Conservation (phyloP, 2,888 invertebrate species). For the Drosophila paracracens region DNA sequence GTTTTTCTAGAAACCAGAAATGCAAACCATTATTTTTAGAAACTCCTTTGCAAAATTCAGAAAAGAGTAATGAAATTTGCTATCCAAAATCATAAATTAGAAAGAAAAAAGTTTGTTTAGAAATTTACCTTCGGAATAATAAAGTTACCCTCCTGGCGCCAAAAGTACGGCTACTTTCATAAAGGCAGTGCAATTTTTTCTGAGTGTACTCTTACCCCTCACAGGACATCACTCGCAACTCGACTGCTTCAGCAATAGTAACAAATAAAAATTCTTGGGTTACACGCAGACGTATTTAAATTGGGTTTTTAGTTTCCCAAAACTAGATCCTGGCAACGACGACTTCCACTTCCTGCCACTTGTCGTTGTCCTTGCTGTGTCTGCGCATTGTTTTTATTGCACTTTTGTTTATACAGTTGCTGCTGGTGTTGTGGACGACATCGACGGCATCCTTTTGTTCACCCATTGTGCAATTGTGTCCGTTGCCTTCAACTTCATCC, state of each 20-base stretch:
- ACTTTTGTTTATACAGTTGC: slow-evolving; percentile 62
- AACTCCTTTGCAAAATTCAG: too few species aligned
- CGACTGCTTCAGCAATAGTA: slow-evolving; percentile 13
- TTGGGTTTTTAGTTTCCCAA: slow-evolving; percentile 55
- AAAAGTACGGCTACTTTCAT: neutral
- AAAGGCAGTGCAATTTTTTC: neutral
- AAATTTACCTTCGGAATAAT: neutral
- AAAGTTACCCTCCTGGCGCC: neutral
- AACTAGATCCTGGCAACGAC: slow-evolving; percentile 29
- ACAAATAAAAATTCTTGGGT: slow-evolving; percentile 34
- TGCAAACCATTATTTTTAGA: too few species aligned
- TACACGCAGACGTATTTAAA: slow-evolving; percentile 29
- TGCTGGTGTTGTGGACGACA: slow-evolving; percentile 20
- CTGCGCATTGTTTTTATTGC: slow-evolving; percentile 43
- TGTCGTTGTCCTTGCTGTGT: slow-evolving; percentile 42
- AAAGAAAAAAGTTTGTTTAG: too few species aligned
- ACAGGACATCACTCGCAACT: slow-evolving; percentile 3
- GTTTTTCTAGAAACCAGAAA: neutral
- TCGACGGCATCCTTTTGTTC: slow-evolving; percentile 36
- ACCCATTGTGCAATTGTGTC: slow-evolving; percentile 54
- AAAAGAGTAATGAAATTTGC: too few species aligned
- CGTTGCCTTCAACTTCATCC: slow-evolving; percentile 20
- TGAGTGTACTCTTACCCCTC: neutral
- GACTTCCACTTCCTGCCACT: slow-evolving; percentile 60
- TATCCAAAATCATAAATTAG: too few species aligned